Percentiles rank a stretch among this genome's conserved stretches.
phyloP scores from a whole-genome alignment of 2,888 invertebrate genomes.

The Cancer borealis region DNA sequence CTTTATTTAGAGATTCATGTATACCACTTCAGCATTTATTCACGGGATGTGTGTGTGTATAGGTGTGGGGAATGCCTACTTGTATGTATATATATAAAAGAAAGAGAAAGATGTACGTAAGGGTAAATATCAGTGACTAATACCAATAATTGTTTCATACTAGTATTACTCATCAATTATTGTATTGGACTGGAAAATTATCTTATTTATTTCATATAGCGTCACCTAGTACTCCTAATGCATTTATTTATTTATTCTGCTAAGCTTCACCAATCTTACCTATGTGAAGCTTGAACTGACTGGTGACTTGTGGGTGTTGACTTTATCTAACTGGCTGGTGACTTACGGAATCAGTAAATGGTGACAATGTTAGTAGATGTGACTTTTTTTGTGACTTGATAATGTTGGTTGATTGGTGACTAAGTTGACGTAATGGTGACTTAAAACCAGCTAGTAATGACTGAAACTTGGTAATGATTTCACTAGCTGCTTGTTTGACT shows the following conservation, averaged over 20 bases:
- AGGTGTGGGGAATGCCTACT: neutral
- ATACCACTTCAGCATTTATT: neutral
- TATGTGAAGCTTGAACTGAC: neutral
- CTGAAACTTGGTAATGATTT: too few relatives aligned
- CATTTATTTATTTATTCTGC: neutral
- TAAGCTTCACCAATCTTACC: neutral
- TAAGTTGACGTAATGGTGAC: neutral
- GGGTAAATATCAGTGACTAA: neutral
- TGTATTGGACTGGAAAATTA: neutral
- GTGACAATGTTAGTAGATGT: too few relatives aligned
- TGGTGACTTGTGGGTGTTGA: neutral
- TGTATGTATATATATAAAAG: neutral
- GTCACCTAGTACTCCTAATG: neutral
- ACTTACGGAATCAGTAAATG: neutral
- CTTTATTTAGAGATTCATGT: neutral
- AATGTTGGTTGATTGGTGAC: too few relatives aligned
- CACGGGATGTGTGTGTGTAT: neutral
- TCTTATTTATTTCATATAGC: neutral
- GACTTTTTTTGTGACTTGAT: too few relatives aligned
- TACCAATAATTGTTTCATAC: neutral
- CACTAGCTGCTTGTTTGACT: too few relatives aligned
- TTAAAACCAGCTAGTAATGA: neutral
- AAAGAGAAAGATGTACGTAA: neutral
- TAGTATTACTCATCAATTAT: neutral
- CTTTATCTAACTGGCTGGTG: neutral